Evolutionary conservation across 2,888 invertebrate genomes (phyloP).

Genomic region (Lasioglossum marginatum): DNA sequence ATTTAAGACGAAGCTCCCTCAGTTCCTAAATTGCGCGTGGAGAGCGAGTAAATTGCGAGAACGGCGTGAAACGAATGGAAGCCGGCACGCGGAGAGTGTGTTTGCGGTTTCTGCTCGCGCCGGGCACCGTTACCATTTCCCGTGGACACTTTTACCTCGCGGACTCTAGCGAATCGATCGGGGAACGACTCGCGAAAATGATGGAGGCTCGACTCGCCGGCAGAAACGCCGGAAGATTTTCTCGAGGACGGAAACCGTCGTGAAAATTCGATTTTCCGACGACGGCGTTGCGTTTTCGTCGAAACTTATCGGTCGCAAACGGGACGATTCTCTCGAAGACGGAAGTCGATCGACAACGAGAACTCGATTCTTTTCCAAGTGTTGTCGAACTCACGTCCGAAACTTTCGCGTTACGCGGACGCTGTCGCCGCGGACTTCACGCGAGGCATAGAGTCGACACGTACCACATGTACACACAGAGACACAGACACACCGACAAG

Average conservation of each 20-base stretch:
- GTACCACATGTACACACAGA: slow-evolving; percentile 4
- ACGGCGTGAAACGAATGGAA: slow-evolving; percentile 64
- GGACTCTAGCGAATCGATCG: slow-evolving; percentile 41
- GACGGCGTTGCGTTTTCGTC: not conserved
- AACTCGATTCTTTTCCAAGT: not conserved
- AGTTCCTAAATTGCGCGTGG: slow-evolving; percentile 74
- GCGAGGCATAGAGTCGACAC: not conserved
- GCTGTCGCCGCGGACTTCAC: not conserved
- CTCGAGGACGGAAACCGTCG: not conserved
- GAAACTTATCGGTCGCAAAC: no score
- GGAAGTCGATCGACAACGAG: not conserved
- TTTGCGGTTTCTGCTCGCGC: slow-evolving; percentile 10
- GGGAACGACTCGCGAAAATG: not conserved
- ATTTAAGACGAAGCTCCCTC: slow-evolving; percentile 70
- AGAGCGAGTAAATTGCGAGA: slow-evolving; percentile 43
- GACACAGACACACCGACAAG: not conserved
- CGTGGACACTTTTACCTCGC: not conserved
- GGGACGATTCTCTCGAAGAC: not conserved
- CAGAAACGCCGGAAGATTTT: not conserved
- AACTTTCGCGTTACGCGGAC: not conserved
- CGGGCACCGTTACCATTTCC: not conserved
- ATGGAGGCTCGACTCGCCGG: not conserved
- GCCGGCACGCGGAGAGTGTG: slow-evolving; percentile 26
- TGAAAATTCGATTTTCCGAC: not conserved
- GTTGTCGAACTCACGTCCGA: not conserved